Percentiles rank a stretch among this genome's conserved stretches.
phyloP scores from a whole-genome alignment of 2,113 vertebrate species.

The Corydoras maculifer region DNA sequence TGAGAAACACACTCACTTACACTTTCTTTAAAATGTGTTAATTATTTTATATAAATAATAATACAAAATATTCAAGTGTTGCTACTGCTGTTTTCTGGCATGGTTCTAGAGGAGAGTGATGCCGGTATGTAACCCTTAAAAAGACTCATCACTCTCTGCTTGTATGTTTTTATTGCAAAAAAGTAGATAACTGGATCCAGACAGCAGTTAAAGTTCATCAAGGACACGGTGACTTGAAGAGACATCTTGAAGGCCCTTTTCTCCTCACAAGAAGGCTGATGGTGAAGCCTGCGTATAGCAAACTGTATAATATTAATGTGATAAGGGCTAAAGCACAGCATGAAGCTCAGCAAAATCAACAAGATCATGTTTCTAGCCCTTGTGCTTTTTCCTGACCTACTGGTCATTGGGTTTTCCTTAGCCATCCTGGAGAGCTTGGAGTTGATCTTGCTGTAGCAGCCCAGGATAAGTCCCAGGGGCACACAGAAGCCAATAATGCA shows the following conservation, averaged over 20 bases:
- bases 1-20: no score
- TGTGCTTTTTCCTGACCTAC: conserved; percentile 55
- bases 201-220: conserved; percentile 83
- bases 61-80: conserved; percentile 56
- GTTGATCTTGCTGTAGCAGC: conserved; percentile 70
- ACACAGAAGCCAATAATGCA: conserved; percentile 68
- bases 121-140: conserved; percentile 62
- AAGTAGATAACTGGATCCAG: conserved; percentile 80
- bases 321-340: conserved; percentile 74
- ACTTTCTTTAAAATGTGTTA: no score
- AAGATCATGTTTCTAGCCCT: conserved; percentile 69
- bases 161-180: conserved; percentile 76
- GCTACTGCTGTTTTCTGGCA: conserved; percentile 67
- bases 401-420: conserved; percentile 58
- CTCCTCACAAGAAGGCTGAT: conserved; percentile 57
- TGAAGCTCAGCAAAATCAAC: conserved; percentile 67
- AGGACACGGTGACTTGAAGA: conserved; percentile 67
- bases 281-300: conserved; percentile 60
- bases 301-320: conserved; percentile 76
- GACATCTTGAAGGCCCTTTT: conserved; percentile 69
- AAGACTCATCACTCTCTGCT: conserved; percentile 68
- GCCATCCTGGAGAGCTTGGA: conserved; percentile 64
- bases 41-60: no score
- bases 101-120: conserved; percentile 58
- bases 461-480: conserved; percentile 66